Base-by-base conservation (phyloP, 2,888 invertebrate species). In the Limenitis camilla region DNA sequence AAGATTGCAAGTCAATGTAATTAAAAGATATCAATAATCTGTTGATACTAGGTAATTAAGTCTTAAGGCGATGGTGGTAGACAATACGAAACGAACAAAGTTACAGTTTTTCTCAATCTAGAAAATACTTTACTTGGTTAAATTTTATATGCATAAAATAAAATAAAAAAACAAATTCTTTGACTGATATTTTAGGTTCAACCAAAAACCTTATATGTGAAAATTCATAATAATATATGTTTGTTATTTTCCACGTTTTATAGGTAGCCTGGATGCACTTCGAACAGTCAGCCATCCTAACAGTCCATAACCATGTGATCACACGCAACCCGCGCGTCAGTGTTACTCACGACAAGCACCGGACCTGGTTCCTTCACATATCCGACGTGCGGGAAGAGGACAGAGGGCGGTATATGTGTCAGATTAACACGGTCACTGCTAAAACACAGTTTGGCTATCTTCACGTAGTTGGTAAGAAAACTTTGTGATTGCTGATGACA, bases 211-310 rank as follows among this genome's bases (percentile, higher is more conserved):
- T 19, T 19, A 2, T 3, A 19, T 19, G 19, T 19, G 19, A 19
- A 19, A 19, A 19, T 19, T 19, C 3, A 41, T 40, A 28, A 42
- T 33, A 39, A 11, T 27, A 36, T 42, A 11, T 10, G 9, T 42
- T 5, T 29, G 27, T 27, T 1, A 38, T 47, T 40, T 49, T 65
- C 50, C 61, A 63, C 69, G 57, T 60, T 36, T 82, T 87, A 32
- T 88, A 97, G 97, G 96, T 97, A 61, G 97, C 96, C 67, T 97
- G 96, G 97, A 96, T 97, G 94, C 94, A 96, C 80, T 96, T 95
- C 79, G 96, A 96, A 79, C 96, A 96, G 81, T 96, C 96, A 48
- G 96, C 96, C 44, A 96, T 97, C 71, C 83, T 97, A 72, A 96
- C 96, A 41, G 96, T 96, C 47, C 96, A 96, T 87, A 96, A 94